Evolutionary conservation across 2,888 invertebrate species (phyloP).

Genomic region (Atethmia centrago): DNA sequence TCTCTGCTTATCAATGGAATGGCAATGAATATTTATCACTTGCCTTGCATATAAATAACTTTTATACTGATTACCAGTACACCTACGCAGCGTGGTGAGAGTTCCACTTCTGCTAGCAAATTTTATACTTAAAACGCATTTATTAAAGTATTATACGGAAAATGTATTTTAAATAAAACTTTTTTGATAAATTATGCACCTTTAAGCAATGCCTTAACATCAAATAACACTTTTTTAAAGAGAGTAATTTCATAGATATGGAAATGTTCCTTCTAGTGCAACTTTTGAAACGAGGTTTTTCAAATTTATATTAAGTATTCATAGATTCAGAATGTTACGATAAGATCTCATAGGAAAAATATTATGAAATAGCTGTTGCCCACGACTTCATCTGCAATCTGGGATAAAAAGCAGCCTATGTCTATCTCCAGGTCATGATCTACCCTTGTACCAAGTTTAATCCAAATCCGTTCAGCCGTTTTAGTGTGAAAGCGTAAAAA

Average conservation of each 20-base stretch:
- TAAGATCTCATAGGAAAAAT: constrained; percentile 8
- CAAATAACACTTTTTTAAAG: constrained; percentile 7
- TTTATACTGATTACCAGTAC: not conserved
- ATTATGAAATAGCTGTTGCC: no score
- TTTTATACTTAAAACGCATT: not conserved
- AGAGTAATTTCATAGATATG: constrained; percentile 14
- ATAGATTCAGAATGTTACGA: constrained; percentile 21
- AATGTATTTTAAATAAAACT: not conserved
- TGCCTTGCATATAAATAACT: not conserved
- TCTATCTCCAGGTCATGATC: no score
- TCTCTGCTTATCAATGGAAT: not conserved
- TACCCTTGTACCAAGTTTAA: no score
- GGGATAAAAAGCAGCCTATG: no score
- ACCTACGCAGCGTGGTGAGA: not conserved
- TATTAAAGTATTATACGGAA: not conserved
- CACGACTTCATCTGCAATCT: no score
- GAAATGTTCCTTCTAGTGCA: not conserved
- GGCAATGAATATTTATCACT: not conserved
- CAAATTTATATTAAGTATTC: constrained; percentile 28
- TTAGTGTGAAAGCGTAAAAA: no score
- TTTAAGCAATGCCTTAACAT: constrained; percentile 2
- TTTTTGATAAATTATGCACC: not conserved
- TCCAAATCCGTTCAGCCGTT: no score
- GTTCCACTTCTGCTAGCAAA: not conserved
- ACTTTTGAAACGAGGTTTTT: constrained; percentile 15